Conservation (phyloP, 2,797 vertebrate species). For the Chelidonichthys spinosus region DNA sequence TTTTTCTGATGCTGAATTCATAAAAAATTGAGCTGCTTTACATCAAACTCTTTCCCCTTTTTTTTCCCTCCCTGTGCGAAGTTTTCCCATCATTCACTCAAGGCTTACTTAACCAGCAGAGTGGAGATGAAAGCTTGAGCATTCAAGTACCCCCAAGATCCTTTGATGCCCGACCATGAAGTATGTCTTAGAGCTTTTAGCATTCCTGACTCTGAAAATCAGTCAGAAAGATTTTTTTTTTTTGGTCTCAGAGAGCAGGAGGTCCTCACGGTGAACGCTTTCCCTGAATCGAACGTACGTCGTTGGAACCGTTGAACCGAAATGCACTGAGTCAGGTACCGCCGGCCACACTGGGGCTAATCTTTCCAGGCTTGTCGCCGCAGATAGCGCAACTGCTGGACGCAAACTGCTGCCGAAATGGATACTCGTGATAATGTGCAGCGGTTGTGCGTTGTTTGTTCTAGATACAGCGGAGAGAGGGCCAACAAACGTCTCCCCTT, state of each 20-base stretch:
- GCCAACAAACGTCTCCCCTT: constrained; percentile 15
- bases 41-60: constrained; percentile 26
- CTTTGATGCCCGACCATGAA: constrained; percentile 76
- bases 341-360: constrained; percentile 51
- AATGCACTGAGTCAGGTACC: constrained; percentile 50
- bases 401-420: constrained; percentile 44
- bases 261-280: constrained; percentile 52
- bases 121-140: constrained; percentile 74
- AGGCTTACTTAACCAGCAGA: constrained; percentile 69
- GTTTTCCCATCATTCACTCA: constrained; percentile 70
- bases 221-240: constrained; percentile 32
- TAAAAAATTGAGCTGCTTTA: constrained; percentile 23
- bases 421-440: constrained; percentile 66
- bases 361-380: constrained; percentile 57
- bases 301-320: constrained; percentile 58
- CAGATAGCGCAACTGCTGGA: constrained; percentile 62
- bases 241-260: constrained; percentile 35
- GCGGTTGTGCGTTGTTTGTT: constrained; percentile 60
- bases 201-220: constrained; percentile 68
- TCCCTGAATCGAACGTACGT: constrained; percentile 44
- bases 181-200: constrained; percentile 73
- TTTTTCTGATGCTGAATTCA: constrained; percentile 42
- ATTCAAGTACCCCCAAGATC: constrained; percentile 56
- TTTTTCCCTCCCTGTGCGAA: constrained; percentile 33
- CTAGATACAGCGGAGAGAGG: constrained; percentile 33